Percentiles rank a stretch among this genome's conserved stretches.
Conservation (phyloP, 2,113 vertebrate genomes). For the Theristicus caerulescens region DNA sequence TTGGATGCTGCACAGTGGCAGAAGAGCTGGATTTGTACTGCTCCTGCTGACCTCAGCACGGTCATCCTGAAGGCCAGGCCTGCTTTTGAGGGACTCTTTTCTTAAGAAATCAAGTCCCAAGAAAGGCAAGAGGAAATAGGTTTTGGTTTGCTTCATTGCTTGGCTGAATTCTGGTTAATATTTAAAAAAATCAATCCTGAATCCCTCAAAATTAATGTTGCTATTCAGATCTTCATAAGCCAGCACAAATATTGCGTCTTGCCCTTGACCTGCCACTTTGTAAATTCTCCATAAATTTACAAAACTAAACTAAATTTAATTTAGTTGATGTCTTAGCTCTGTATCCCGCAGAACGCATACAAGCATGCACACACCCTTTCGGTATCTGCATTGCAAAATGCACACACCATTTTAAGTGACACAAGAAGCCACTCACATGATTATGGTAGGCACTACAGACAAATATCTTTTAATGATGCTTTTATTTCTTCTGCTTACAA, state of each 20-base stretch:
- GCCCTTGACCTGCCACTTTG: background rate
- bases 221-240: background rate
- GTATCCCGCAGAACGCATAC: background rate
- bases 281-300: background rate
- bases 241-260: background rate
- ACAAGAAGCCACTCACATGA: background rate
- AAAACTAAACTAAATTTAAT: background rate
- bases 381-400: background rate
- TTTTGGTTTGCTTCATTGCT: background rate
- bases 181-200: background rate
- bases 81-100: background rate
- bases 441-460: background rate
- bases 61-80: background rate
- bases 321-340: background rate
- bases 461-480: background rate
- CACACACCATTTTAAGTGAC: background rate
- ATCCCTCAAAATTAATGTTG: background rate
- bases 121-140: background rate
- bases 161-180: background rate
- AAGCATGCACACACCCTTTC: rapidly evolving
- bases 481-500: background rate
- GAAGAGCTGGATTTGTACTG: background rate
- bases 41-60: background rate
- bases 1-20: background rate
- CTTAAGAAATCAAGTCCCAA: background rate